Evolutionary conservation across 2,888 invertebrate species (phyloP).

Genomic region (Xylota sylvarum): DNA sequence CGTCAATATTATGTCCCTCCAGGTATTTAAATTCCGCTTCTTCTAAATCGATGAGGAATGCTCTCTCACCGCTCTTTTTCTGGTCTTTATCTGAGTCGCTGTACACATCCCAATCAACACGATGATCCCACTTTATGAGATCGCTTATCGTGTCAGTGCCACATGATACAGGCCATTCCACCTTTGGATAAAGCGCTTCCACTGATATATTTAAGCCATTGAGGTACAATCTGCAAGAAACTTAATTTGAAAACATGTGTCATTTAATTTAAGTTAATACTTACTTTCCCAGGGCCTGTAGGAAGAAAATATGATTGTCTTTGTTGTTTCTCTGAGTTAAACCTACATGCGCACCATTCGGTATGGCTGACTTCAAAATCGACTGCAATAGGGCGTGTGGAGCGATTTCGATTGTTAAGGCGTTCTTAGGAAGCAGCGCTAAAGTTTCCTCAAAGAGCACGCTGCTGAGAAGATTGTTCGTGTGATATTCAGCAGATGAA

Average conservation of each 20-base stretch:
- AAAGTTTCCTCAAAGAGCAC: constrained; percentile 87
- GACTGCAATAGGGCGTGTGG: constrained; percentile 89
- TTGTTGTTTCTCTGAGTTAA: constrained; percentile 87
- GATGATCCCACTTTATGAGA: constrained; percentile 93
- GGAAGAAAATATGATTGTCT: constrained; percentile 83
- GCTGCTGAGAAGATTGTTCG: constrained; percentile 90
- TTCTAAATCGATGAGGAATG: constrained; percentile 86
- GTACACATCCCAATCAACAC: constrained; percentile 89
- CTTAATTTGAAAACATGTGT: neutral
- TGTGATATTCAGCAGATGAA: constrained; percentile 93
- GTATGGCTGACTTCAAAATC: constrained; percentile 87
- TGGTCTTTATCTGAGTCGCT: constrained; percentile 88
- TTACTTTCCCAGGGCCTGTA: constrained; percentile 84
- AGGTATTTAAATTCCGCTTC: constrained; percentile 89
- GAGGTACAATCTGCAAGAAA: constrained; percentile 88
- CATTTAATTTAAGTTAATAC: constrained; percentile 78
- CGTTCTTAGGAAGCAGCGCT: constrained; percentile 87
- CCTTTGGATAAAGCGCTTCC: constrained; percentile 90
- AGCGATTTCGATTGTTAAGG: constrained; percentile 88
- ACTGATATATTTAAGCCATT: constrained; percentile 90
- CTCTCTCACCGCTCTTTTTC: constrained; percentile 88
- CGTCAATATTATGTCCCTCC: constrained; percentile 93
- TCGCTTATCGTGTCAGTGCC: constrained; percentile 94
- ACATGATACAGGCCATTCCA: constrained; percentile 92
- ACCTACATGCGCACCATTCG: constrained; percentile 86